A percentile compares a stretch with the other conserved stretches of the same genome.
These are phyloP conservation scores for Rhadinocentrus ornatus DNA, from an alignment of 2,797 vertebrate species.

Conservation along the genomic window DNA sequence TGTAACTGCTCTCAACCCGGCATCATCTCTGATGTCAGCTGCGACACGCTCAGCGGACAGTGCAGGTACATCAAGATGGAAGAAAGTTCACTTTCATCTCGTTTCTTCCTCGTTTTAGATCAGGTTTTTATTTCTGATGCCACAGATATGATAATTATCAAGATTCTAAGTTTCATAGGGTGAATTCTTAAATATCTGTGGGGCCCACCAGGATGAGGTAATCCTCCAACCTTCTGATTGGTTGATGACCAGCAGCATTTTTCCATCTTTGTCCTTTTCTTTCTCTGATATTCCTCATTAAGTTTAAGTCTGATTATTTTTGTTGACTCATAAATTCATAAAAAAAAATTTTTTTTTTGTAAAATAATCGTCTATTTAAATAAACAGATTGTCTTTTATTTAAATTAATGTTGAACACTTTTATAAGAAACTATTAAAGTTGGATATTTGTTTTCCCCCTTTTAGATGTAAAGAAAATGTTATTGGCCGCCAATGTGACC, in stretches of 20 bases:
- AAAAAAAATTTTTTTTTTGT: too few relatives aligned
- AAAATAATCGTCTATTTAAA: too few relatives aligned
- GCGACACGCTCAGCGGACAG: constrained; percentile 89
- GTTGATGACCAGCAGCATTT: too few relatives aligned
- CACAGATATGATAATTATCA: background rate
- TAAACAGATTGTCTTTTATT: too few relatives aligned
- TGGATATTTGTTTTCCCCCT: background rate
- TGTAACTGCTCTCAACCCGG: constrained; percentile 93
- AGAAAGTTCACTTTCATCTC: background rate
- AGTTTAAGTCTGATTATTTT: too few relatives aligned
- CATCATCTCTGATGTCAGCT: constrained; percentile 82
- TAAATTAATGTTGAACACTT: too few relatives aligned
- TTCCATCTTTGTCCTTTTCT: too few relatives aligned
- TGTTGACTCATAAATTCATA: too few relatives aligned
- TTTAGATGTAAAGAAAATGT: constrained; percentile 92
- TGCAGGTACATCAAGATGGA: constrained; percentile 84
- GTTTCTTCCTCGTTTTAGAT: background rate
- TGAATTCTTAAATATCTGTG: background rate
- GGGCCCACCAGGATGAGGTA: background rate
- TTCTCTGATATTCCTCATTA: too few relatives aligned
- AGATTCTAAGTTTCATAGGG: background rate
- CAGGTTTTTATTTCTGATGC: background rate
- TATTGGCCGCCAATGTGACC: constrained; percentile 90
- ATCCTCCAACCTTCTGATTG: too few relatives aligned
- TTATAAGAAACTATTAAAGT: too few relatives aligned